Evolutionary conservation across 2,888 invertebrate species (phyloP).

Genomic region (Podabrus alpinus): DNA sequence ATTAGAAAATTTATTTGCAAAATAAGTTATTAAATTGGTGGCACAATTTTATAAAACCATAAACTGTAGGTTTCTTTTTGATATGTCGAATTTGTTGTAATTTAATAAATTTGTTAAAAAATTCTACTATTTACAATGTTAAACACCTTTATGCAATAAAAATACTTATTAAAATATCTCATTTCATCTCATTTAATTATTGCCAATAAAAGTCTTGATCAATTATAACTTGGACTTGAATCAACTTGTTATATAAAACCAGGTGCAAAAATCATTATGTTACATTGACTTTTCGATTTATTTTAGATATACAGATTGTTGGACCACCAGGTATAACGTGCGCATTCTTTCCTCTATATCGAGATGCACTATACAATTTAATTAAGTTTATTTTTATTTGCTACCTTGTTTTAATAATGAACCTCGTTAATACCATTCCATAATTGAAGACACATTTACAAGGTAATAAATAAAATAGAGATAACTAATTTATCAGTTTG

Average conservation of each 20-base stretch:
- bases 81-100: slow-evolving; percentile 14
- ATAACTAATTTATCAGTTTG: background rate
- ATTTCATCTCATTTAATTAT: background rate
- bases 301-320: background rate
- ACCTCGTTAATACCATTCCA: background rate
- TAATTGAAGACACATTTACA: background rate
- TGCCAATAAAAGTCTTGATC: background rate
- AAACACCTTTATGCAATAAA: slow-evolving; percentile 25
- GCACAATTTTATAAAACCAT: background rate
- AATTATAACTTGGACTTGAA: background rate
- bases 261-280: background rate
- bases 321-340: background rate
- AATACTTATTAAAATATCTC: slow-evolving; percentile 2
- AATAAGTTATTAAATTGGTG: background rate
- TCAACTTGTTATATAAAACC: background rate
- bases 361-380: background rate
- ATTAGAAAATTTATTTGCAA: background rate
- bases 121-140: slow-evolving; percentile 23
- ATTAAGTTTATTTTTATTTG: background rate
- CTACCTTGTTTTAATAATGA: background rate
- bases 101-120: slow-evolving; percentile 17
- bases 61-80: background rate
- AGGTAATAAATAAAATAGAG: background rate
- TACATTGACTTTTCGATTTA: too few relatives aligned
- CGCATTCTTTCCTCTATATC: background rate